These are phyloP conservation scores for Nysson spinosus DNA, from an alignment of 2,888 invertebrate genomes.

Conservation along the genomic window DNA sequence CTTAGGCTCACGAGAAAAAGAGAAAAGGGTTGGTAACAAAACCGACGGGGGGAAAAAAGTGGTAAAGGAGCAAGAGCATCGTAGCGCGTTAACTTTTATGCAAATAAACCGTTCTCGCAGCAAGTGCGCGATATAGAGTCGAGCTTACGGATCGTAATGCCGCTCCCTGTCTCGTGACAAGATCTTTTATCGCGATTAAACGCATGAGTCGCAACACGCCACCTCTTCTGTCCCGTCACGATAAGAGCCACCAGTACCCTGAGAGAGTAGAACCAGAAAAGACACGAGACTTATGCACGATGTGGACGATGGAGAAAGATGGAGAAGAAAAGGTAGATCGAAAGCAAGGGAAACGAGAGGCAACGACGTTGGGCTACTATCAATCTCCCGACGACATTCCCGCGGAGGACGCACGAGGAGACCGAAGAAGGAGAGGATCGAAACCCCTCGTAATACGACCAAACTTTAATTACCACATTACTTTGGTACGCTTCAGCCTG, in stretches of 20 bases:
- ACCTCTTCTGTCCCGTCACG: constrained; percentile 68
- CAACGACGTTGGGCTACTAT: constrained; percentile 44
- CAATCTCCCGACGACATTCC: constrained; percentile 54
- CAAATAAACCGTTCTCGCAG: constrained; percentile 62
- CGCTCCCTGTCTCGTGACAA: constrained; percentile 72
- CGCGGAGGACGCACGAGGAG: constrained; percentile 16
- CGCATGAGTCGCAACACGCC: constrained; percentile 69
- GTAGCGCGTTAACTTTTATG: constrained; percentile 56
- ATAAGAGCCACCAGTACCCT: constrained; percentile 63
- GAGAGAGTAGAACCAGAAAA: constrained; percentile 51
- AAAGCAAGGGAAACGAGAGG: constrained; percentile 23
- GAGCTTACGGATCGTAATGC: constrained; percentile 64
- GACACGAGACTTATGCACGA: constrained; percentile 30
- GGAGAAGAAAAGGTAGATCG: constrained; percentile 28
- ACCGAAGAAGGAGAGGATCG: constrained; percentile 43
- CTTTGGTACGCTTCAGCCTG: constrained; percentile 60
- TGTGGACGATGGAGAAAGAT: constrained; percentile 34
- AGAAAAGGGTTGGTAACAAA: constrained; percentile 23
- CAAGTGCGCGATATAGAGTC: constrained; percentile 56
- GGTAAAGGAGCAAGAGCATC: constrained; percentile 53
- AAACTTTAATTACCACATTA: constrained; percentile 76
- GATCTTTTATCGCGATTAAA: constrained; percentile 76
- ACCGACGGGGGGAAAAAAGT: too few species aligned
- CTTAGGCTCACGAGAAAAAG: not conserved
- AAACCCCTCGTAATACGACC: constrained; percentile 69